phyloP scores from a whole-genome alignment of 2,797 vertebrate species.

The Alauda arvensis region DNA sequence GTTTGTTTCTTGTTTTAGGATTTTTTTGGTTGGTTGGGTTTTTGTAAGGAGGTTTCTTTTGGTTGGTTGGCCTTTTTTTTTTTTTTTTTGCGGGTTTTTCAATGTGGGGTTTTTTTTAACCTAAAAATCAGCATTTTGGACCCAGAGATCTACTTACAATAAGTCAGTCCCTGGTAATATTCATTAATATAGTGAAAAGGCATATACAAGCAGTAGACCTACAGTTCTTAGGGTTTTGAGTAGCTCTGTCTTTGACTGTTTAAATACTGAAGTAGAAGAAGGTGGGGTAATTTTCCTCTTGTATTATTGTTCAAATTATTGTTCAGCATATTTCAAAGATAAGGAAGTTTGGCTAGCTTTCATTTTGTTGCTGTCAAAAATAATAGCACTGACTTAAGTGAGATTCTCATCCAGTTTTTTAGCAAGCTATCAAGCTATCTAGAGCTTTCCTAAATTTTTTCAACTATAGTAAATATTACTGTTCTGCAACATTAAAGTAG shows the following conservation, averaged over 20 bases:
- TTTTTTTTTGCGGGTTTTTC: rapidly evolving
- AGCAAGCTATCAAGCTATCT: not conserved
- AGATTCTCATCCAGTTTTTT: not conserved
- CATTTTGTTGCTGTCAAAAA: not conserved
- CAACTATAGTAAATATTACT: not conserved
- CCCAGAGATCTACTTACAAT: not conserved
- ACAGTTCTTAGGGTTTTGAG: not conserved
- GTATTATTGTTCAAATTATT: not conserved
- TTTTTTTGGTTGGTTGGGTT: not conserved
- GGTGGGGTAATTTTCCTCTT: not conserved
- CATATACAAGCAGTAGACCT: not conserved
- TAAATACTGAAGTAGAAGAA: not conserved
- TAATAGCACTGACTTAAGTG: not conserved
- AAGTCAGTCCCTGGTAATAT: not conserved
- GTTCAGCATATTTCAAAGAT: not conserved
- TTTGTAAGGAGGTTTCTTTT: not conserved
- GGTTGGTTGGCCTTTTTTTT: rapidly evolving
- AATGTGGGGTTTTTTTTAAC: not conserved
- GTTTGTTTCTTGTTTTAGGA: not conserved
- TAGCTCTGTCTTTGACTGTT: not conserved
- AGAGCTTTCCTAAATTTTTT: not conserved
- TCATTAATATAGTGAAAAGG: not conserved
- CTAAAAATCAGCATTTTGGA: not conserved
- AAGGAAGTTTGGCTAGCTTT: not conserved
- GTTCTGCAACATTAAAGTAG: not conserved